A percentile compares a stretch with the other conserved stretches of the same genome.
Conservation (phyloP, 2,888 invertebrate species). For the Torymus tubicola region DNA sequence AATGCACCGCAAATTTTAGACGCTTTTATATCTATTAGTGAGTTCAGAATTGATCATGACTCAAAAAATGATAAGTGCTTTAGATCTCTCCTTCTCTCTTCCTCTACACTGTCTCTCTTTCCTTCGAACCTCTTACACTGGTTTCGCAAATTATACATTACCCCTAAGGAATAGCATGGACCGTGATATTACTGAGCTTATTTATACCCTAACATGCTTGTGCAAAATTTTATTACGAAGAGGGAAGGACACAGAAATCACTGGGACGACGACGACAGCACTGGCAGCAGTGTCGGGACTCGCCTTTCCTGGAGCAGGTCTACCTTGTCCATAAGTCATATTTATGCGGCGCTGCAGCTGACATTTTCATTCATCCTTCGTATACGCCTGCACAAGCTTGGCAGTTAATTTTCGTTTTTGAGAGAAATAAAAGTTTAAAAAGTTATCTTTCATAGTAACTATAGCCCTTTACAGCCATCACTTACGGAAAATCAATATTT, state of each 20-base stretch:
- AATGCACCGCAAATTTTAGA: too few species aligned
- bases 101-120: too few species aligned
- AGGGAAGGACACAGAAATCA: slow-evolving; percentile 31
- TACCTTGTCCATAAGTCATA: slow-evolving; percentile 69
- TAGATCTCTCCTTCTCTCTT: too few species aligned
- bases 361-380: slow-evolving; percentile 68
- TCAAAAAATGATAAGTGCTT: too few species aligned
- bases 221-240: slow-evolving; percentile 6
- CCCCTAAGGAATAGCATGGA: background rate
- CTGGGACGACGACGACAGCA: slow-evolving; percentile 15
- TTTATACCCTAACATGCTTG: slow-evolving; percentile 8
- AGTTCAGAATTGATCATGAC: too few species aligned
- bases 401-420: slow-evolving; percentile 44
- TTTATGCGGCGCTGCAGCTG: slow-evolving; percentile 70
- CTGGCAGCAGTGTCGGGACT: slow-evolving; percentile 1
- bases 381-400: background rate
- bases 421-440: slow-evolving; percentile 43
- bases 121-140: background rate
- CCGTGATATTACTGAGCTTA: background rate
- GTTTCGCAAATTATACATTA: slow-evolving; percentile 21
- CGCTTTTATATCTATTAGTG: too few species aligned
- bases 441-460: background rate
- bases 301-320: slow-evolving; percentile 58
- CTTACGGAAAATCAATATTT: too few species aligned
- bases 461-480: too few species aligned